phyloP scores from a whole-genome alignment of 2,888 invertebrate genomes.

The Plusia festucae region DNA sequence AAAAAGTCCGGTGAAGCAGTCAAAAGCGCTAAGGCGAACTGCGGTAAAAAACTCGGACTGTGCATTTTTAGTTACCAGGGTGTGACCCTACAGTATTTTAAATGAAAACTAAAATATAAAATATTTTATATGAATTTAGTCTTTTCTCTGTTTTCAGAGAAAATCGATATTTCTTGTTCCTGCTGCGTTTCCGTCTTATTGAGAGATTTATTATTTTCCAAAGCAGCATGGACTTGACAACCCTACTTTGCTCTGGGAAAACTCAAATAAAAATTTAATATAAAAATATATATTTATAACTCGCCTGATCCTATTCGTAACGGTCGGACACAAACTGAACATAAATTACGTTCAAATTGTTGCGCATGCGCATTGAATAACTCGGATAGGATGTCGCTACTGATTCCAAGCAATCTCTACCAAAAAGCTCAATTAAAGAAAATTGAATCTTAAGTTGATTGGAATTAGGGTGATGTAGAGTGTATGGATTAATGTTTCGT shows the following conservation, averaged over 20 bases:
- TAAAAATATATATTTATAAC: constrained; percentile 66
- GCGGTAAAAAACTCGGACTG: no score
- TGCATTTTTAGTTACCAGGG: no score
- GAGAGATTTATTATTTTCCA: no score
- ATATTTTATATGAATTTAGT: no score
- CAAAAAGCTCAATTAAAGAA: not conserved
- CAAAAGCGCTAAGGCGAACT: no score
- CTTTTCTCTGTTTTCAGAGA: no score
- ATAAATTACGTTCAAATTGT: constrained; percentile 74
- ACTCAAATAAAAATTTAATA: constrained; percentile 50
- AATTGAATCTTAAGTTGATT: not conserved
- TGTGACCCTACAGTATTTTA: no score
- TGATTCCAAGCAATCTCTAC: constrained; percentile 47
- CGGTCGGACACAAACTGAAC: constrained; percentile 66
- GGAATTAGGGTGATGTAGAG: constrained; percentile 3
- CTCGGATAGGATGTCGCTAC: constrained; percentile 72
- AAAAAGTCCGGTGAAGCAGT: no score
- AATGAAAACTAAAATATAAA: no score
- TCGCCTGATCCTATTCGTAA: constrained; percentile 69
- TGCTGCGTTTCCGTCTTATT: no score
- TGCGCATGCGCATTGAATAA: constrained; percentile 64
- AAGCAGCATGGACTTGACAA: not conserved
- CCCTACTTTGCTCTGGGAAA: constrained; percentile 35
- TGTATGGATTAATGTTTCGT: constrained; percentile 12
- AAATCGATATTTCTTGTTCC: no score